A percentile compares a stretch with the other conserved stretches of the same genome.
phyloP scores from a whole-genome alignment of 2,113 vertebrate species.

The Peromyscus maniculatus region DNA sequence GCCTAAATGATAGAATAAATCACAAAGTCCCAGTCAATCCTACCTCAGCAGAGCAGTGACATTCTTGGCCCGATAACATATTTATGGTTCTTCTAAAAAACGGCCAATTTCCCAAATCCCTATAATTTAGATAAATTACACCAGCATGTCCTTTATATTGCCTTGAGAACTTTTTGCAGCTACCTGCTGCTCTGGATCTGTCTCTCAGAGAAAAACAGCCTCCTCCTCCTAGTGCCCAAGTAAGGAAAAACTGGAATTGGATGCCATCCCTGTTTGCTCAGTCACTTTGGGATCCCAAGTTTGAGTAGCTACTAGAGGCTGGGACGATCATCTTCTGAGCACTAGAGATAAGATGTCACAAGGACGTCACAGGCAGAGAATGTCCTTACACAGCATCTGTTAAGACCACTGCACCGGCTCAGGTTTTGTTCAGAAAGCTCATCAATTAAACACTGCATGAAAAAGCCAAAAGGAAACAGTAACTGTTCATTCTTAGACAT shows the following conservation, averaged over 20 bases:
- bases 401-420: neutral
- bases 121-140: neutral
- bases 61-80: neutral
- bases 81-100: conserved; percentile 12
- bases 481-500: neutral
- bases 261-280: neutral
- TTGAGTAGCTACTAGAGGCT: neutral
- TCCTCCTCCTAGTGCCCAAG: neutral
- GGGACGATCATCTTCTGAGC: neutral
- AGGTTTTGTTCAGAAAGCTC: conserved; percentile 8
- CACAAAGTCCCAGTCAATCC: neutral
- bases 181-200: neutral
- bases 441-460: neutral
- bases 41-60: neutral
- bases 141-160: neutral
- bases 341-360: conserved; percentile 10
- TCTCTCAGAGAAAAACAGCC: neutral
- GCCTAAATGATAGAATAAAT: neutral
- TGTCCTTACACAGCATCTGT: neutral
- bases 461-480: neutral
- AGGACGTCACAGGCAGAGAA: neutral
- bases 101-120: neutral
- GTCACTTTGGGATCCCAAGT: neutral
- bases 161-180: neutral
- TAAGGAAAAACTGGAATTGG: neutral